These are phyloP conservation scores for Leptopilina boulardi DNA, from an alignment of 1,140 invertebrate genomes.

Conservation along the genomic window DNA sequence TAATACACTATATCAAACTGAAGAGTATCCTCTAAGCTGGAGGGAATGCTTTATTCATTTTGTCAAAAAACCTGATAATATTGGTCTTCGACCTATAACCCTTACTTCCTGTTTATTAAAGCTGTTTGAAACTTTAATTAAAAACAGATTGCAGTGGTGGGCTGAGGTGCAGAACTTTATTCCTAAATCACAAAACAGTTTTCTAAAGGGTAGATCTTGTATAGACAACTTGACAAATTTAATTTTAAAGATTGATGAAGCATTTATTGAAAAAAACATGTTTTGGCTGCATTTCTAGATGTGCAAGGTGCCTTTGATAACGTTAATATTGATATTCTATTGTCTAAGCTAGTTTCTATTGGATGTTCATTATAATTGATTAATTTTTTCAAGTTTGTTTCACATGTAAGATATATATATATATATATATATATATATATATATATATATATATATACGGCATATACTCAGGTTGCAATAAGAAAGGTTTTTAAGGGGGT, in stretches of 20 bases:
- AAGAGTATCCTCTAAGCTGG: too few relatives aligned
- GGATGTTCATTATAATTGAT: not conserved
- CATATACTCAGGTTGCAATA: not conserved
- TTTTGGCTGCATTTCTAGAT: not conserved
- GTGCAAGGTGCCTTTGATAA: not conserved
- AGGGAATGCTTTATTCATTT: too few relatives aligned
- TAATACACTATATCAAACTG: too few relatives aligned
- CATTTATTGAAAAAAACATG: not conserved
- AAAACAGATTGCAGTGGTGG: not conserved
- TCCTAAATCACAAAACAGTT: not conserved
- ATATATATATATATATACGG: not conserved
- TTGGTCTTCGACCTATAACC: too few relatives aligned
- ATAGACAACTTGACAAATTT: not conserved
- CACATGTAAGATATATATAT: not conserved
- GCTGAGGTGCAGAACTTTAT: not conserved
- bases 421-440: too few relatives aligned
- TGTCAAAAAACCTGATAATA: too few relatives aligned
- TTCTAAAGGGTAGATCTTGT: too few relatives aligned
- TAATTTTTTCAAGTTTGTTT: not conserved
- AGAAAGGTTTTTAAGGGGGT: not conserved
- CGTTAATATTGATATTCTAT: not conserved
- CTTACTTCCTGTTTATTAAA: not conserved
- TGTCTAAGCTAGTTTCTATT: not conserved
- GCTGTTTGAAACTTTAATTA: not conserved
- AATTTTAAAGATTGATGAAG: not conserved